Percentiles rank a stretch among this genome's conserved stretches.
These are phyloP conservation scores for Phalanger gymnotis DNA, from an alignment of 2,797 vertebrate genomes.

Conservation along the genomic window DNA sequence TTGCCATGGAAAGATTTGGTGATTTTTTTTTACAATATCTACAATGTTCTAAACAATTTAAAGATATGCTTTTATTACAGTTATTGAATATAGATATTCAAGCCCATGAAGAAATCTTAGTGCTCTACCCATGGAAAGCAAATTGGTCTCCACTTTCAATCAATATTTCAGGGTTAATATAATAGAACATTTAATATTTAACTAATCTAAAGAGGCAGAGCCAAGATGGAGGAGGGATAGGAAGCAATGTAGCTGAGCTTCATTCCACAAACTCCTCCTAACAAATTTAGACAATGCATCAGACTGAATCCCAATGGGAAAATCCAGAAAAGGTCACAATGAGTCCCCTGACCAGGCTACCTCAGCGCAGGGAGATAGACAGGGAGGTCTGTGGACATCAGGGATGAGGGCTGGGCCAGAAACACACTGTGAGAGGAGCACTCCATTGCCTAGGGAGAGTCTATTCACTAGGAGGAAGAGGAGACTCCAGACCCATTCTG, in stretches of 20 bases:
- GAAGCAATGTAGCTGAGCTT: neutral
- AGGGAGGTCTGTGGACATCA: neutral
- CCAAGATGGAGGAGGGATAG: neutral
- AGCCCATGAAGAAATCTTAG: constrained; percentile 48
- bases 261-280: neutral
- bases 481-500: neutral
- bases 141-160: constrained; percentile 38
- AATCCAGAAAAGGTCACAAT: neutral
- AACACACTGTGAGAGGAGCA: neutral
- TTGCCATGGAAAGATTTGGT: neutral
- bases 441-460: neutral
- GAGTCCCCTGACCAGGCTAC: neutral
- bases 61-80: neutral
- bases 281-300: neutral
- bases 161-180: constrained; percentile 34
- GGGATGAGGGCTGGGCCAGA: neutral
- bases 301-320: neutral
- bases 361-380: neutral
- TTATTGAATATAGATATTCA: constrained; percentile 29
- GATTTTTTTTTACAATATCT: neutral
- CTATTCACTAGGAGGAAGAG: neutral
- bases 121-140: constrained; percentile 19
- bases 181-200: constrained; percentile 28
- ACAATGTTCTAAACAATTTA: neutral
- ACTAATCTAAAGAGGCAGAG: neutral